Conservation (phyloP, 2,888 invertebrate species). For the Protodeltote pygarga region DNA sequence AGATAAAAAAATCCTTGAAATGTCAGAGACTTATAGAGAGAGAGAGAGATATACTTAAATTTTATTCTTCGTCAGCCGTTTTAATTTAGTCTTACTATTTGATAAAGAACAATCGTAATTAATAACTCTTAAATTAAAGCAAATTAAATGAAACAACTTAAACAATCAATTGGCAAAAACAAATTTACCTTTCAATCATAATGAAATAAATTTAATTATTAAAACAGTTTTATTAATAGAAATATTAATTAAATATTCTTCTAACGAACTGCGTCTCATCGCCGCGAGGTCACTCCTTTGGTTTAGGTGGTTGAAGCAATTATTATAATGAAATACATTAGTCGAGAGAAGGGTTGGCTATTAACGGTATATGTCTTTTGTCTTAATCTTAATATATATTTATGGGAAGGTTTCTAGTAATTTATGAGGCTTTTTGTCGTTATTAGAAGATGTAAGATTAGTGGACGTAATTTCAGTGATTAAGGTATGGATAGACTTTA, state of each 20-base stretch:
- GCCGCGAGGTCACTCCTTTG: conserved; percentile 42
- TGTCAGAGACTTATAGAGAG: too few relatives aligned
- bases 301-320: conserved; percentile 48
- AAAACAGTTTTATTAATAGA: conserved; percentile 35
- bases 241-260: conserved; percentile 43
- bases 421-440: conserved; percentile 35
- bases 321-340: conserved; percentile 67
- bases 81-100: too few relatives aligned
- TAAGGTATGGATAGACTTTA: too few relatives aligned
- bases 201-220: conserved; percentile 44
- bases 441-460: conserved; percentile 39
- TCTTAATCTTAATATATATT: conserved; percentile 66
- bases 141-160: conserved; percentile 21
- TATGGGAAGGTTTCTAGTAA: conserved; percentile 51
- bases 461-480: conserved; percentile 42
- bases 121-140: conserved; percentile 1
- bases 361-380: conserved; percentile 60
- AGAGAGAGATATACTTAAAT: too few relatives aligned
- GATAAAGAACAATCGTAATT: conserved; percentile 8
- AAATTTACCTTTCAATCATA: conserved; percentile 34
- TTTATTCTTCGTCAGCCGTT: too few relatives aligned
- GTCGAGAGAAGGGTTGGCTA: conserved; percentile 59
- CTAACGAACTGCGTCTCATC: conserved; percentile 24
- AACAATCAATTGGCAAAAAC: conserved; percentile 31
- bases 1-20: too few relatives aligned